Conservation (phyloP, 1,140 invertebrate genomes). For the Sweltsa coloradensis region DNA sequence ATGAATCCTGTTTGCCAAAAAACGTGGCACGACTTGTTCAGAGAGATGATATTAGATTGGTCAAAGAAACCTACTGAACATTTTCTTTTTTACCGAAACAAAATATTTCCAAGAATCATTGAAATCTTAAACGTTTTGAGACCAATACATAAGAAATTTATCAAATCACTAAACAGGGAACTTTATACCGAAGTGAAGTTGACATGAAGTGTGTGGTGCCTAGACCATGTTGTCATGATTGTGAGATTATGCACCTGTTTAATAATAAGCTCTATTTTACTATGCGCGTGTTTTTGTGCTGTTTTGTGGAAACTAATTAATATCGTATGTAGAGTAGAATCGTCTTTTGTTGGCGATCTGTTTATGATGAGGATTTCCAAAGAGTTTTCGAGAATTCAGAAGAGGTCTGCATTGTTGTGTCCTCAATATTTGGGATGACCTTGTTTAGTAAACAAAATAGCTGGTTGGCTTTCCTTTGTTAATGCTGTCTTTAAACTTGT, state of each 20-base stretch:
- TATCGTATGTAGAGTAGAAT: not conserved
- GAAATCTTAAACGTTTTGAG: slow-evolving; percentile 1
- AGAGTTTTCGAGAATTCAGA: slow-evolving; percentile 11
- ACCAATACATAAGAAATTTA: slow-evolving; percentile 11
- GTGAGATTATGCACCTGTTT: slow-evolving; percentile 16
- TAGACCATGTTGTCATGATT: slow-evolving; percentile 16
- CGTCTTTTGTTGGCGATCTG: slow-evolving; percentile 12
- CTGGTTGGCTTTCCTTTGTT: slow-evolving; percentile 14
- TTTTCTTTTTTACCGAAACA: not conserved
- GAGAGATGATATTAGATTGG: not conserved
- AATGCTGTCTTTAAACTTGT: not conserved
- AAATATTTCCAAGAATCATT: not conserved
- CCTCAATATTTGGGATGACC: too few species aligned
- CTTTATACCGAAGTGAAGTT: slow-evolving; percentile 9
- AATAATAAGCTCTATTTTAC: slow-evolving; percentile 18
- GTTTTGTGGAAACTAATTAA: slow-evolving; percentile 16
- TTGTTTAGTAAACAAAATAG: slow-evolving; percentile 1
- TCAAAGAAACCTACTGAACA: not conserved
- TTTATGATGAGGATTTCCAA: slow-evolving; percentile 14
- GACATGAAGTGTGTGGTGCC: slow-evolving; percentile 14
- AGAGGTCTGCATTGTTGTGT: slow-evolving; percentile 10
- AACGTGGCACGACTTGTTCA: slow-evolving; percentile 1
- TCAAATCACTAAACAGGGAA: slow-evolving; percentile 11
- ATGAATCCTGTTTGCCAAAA: slow-evolving; percentile 2
- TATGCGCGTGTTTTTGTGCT: slow-evolving; percentile 16